Conservation (phyloP, 2,797 vertebrate species). For the Sebastolobus altivelis region DNA sequence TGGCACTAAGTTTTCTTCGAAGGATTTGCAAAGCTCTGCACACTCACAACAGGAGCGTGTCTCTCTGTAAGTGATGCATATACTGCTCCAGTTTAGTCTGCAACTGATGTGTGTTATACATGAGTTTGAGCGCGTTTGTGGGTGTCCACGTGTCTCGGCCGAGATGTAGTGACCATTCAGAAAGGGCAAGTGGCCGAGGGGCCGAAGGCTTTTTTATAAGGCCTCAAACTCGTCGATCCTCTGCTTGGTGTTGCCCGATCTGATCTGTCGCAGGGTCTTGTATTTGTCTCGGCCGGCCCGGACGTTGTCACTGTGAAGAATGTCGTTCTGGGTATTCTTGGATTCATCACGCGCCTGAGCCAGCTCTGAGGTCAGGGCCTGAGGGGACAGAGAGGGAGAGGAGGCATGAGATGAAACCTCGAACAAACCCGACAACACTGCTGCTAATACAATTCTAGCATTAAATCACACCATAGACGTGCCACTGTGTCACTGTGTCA, state of each 20-base stretch:
- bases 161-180: constrained; percentile 76
- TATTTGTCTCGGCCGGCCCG: constrained; percentile 95
- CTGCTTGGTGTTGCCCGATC: constrained; percentile 98
- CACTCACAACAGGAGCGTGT: constrained; percentile 27
- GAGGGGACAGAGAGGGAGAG: constrained; percentile 1
- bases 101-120: constrained; percentile 21
- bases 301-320: constrained; percentile 94
- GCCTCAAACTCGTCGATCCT: constrained; percentile 97
- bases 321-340: constrained; percentile 93
- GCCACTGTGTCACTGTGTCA: not conserved
- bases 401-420: not conserved
- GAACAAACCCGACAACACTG: not conserved
- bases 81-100: constrained; percentile 58
- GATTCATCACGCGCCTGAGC: constrained; percentile 92
- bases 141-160: constrained; percentile 21
- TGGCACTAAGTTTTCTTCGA: constrained; percentile 77
- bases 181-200: constrained; percentile 65
- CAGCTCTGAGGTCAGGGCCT: constrained; percentile 93
- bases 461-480: not conserved
- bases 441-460: not conserved
- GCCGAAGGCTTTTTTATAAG: constrained; percentile 83
- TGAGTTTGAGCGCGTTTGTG: constrained; percentile 34
- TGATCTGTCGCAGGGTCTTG: constrained; percentile 96
- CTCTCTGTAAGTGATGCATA: constrained; percentile 41
- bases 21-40: constrained; percentile 51